These are phyloP conservation scores for Sebastes minor DNA, from an alignment of 2,797 vertebrate genomes.

Conservation along the genomic window DNA sequence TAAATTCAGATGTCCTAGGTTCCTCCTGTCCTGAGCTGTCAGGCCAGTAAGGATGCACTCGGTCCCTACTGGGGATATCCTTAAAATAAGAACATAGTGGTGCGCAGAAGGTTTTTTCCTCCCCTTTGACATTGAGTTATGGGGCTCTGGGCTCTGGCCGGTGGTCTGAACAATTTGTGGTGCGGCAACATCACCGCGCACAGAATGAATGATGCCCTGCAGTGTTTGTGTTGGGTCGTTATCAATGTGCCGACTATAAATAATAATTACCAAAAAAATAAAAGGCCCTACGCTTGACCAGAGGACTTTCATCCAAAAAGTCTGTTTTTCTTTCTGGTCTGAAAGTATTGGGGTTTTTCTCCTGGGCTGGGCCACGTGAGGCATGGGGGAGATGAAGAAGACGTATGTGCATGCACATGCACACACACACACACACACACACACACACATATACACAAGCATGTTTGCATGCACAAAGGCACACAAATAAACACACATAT, in stretches of 20 bases:
- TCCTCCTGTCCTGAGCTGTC: constrained; percentile 69
- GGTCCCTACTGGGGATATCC: constrained; percentile 72
- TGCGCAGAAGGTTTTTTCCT: constrained; percentile 63
- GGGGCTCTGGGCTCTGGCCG: constrained; percentile 83
- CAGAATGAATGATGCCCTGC: constrained; percentile 84
- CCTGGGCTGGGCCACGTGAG: constrained; percentile 72
- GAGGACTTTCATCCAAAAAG: constrained; percentile 79
- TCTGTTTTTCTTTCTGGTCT: constrained; percentile 82
- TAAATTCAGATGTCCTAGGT: constrained; percentile 77
- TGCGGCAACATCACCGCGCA: constrained; percentile 78
- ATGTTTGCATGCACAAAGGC: constrained; percentile 22
- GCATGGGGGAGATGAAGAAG: constrained; percentile 61
- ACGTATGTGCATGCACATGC: constrained; percentile 18
- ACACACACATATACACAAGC: neutral
- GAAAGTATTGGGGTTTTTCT: constrained; percentile 76
- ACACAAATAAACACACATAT: neutral
- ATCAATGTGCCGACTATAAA: constrained; percentile 87
- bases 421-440: too few species aligned
- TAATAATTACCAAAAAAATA: constrained; percentile 84
- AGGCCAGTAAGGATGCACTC: constrained; percentile 74
- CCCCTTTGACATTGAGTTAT: constrained; percentile 85
- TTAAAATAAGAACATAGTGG: constrained; percentile 80
- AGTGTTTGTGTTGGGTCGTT: constrained; percentile 87
- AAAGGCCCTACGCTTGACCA: constrained; percentile 81
- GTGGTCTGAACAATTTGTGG: constrained; percentile 88